Base-by-base conservation (phyloP, 2,888 invertebrate species). In the Lepidocyrtinus sp. region DNA sequence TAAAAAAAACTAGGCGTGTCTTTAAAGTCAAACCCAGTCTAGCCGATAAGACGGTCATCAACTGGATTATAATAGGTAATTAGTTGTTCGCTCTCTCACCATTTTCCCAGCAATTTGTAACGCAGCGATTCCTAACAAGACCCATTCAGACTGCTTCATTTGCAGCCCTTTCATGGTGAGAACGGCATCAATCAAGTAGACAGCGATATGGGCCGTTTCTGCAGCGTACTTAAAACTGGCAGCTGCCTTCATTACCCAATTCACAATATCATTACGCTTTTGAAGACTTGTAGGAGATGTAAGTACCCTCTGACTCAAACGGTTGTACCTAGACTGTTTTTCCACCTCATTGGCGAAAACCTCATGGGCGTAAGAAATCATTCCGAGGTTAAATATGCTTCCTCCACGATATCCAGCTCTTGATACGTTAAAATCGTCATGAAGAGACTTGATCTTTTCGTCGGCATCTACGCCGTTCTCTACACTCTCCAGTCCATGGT, bases 91-190 rank as follows among this genome's bases (percentile, higher is more conserved):
- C 21, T 1, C 9, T n/a, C 76, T 36, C 70, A 80, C 82, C 70
- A 74, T 24, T 62, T 83, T 83, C 1, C 64, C 73, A 24, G 82
- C 80, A 55, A 83, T 68, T 9, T 70, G 77, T 12, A 83, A 55
- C 2, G 78, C 81, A 2, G 75, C 17, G n/a, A 75, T 63, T 9
- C 45, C 81, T 2, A 83, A 15, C 2, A 78, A 24, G 9, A 2
- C 17, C 68, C 72, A 70, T 2, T 15, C 45, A 45, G 2, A 9
- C 2, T 0, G 26, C 2, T 27, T 2, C 0, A 74, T 15, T 7
- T 36, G 55, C 24, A 62, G 45, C 3, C 46, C 21, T 26, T 73
- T 36, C 17, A n/a, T n/a, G 7, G 21, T 15, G n/a, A 74, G 7
- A 46, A 69, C 78, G 0, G 78, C 71, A 26, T 82, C 82, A 0